Evolutionary conservation across 2,113 vertebrate genomes (phyloP), one percentile per base, ranked within the genome.

Genomic region (Entomyzon cyanotis): DNA sequence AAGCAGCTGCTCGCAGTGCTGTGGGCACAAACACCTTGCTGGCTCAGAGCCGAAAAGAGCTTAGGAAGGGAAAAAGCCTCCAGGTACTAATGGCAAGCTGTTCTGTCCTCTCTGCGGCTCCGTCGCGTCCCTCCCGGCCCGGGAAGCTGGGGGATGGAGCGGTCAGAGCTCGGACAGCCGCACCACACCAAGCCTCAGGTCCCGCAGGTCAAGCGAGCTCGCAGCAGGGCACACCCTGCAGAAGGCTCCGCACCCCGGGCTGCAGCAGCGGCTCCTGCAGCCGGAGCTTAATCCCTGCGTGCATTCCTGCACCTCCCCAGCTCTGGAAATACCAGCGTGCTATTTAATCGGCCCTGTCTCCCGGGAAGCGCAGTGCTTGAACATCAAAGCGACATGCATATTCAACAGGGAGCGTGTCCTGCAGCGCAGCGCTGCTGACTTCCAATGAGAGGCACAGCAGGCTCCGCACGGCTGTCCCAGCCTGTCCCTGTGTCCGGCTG

Each of bases 311-410:
- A 53, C 73, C 55, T 94, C n/a, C 39, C 5, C 67, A 49, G 56
- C 84, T 49, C 69, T 71, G 87, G 70, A 88, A 91, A 74, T 52
- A 89, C 4, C 93, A 37, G n/a, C 2, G 11, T 70, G 87, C 41
- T 83, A 6, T 81, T 93, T 89, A 90, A 96, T 92, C 92, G 94
- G 90, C 69, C 69, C n/a, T 31, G 70, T 89, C 92, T 87, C 87
- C 85, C n/a, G 85, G 77, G 92, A 81, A 89, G 87, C 42, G 2
- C 74, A 60, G 94, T 56, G 87, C 95, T 82, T 52, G 84, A 93
- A 94, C 95, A 87, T 95, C 96, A 96, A 84, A 93, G 85, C 52
- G 1, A 30, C 75, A 90, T 91, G 69, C 95, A 95, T 89, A 96
- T 97, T 94, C 95, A 96, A 31, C 55, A 90, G 69, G 76, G 71